Evolutionary conservation across 2,888 invertebrate genomes (phyloP).

Genomic region (Sympetrum striolatum): DNA sequence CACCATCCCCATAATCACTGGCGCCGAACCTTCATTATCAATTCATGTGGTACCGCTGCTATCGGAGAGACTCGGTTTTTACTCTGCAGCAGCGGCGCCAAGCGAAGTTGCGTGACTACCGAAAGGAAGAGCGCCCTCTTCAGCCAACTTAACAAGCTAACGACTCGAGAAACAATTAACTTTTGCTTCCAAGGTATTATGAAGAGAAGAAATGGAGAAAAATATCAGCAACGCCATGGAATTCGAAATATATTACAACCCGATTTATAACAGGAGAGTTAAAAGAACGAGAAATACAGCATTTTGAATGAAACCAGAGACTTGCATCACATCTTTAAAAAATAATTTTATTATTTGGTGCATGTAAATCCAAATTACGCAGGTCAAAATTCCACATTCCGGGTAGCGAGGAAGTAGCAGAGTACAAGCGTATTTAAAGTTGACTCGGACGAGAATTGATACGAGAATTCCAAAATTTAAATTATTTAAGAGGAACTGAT

Average conservation of each 20-base stretch:
- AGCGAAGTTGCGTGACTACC: not conserved
- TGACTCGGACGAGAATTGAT: too few relatives aligned
- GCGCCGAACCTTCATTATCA: not conserved
- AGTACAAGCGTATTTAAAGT: too few relatives aligned
- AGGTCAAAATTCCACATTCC: too few relatives aligned
- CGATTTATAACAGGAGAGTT: not conserved
- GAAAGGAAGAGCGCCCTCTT: not conserved
- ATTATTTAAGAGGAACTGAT: too few relatives aligned
- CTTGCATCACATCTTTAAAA: too few relatives aligned
- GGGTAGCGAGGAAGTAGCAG: too few relatives aligned
- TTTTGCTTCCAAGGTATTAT: not conserved
- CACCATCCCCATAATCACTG: not conserved
- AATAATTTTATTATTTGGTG: too few relatives aligned
- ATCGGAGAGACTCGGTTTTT: not conserved
- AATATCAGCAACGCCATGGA: not conserved
- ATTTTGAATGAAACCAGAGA: too few relatives aligned
- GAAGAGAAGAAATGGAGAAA: not conserved
- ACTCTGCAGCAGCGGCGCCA: not conserved
- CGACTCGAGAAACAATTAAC: not conserved
- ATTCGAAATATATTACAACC: not conserved
- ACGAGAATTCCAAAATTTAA: too few relatives aligned
- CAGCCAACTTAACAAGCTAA: not conserved
- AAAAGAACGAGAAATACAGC: not conserved
- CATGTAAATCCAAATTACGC: too few relatives aligned
- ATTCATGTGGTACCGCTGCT: not conserved